These are phyloP conservation scores for Spondyliosoma cantharus DNA, from an alignment of 2,797 vertebrate species.

Conservation along the genomic window DNA sequence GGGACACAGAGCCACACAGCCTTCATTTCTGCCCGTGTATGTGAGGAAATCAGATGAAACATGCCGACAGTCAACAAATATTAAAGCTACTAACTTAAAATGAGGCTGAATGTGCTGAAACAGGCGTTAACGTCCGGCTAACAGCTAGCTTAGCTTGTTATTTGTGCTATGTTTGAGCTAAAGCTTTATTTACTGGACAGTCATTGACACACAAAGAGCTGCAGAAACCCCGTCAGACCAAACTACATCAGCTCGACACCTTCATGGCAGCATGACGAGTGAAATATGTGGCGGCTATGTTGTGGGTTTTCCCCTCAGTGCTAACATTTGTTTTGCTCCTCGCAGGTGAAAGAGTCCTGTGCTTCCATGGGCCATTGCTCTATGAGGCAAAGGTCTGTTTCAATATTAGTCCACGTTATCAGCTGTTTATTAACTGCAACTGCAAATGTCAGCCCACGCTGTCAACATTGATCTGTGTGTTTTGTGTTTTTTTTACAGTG, in stretches of 20 bases:
- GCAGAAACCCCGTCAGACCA: neutral
- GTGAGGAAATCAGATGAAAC: neutral
- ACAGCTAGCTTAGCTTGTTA: constrained; percentile 42
- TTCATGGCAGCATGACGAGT: neutral
- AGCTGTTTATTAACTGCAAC: constrained; percentile 1
- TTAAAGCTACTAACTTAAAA: neutral
- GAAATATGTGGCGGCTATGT: neutral
- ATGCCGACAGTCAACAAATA: fast-evolving
- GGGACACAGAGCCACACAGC: neutral
- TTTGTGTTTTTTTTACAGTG: constrained; percentile 84
- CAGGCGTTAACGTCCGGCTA: constrained; percentile 11
- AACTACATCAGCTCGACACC: fast-evolving
- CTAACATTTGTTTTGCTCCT: constrained; percentile 51
- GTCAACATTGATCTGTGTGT: constrained; percentile 6
- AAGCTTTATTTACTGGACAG: neutral
- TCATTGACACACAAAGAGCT: constrained; percentile 11
- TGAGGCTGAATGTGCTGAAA: neutral
- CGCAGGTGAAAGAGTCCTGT: constrained; percentile 97
- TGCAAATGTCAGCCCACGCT: constrained; percentile 13
- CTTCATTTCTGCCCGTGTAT: too few species aligned
- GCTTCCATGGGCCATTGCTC: constrained; percentile 99
- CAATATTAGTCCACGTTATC: neutral
- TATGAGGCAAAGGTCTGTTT: constrained; percentile 97
- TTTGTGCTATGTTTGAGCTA: constrained; percentile 1
- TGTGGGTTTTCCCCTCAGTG: neutral